Conservation (phyloP, 2,797 vertebrate species). For the Spondyliosoma cantharus region DNA sequence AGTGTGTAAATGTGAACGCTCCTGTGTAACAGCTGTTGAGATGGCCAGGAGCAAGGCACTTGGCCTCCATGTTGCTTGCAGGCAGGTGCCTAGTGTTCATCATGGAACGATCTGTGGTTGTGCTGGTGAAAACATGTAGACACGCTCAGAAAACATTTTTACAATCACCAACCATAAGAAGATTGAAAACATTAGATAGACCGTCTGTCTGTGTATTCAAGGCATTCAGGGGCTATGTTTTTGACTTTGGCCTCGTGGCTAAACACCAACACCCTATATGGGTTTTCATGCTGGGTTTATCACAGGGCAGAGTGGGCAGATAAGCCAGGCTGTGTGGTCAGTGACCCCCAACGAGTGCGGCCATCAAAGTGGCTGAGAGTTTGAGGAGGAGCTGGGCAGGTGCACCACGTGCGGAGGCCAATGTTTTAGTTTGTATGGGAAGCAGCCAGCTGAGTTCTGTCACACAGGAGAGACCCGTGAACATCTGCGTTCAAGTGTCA, state of each 20-base stretch:
- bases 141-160: too few species aligned
- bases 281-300: conserved; percentile 53
- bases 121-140: neutral
- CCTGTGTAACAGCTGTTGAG: neutral
- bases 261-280: conserved; percentile 32
- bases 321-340: conserved; percentile 57
- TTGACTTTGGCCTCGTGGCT: conserved; percentile 69
- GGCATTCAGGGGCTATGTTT: conserved; percentile 25
- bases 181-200: neutral
- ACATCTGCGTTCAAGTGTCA: conserved; percentile 58
- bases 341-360: conserved; percentile 50
- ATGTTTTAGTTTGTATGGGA: conserved; percentile 47
- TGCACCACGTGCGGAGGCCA: conserved; percentile 39
- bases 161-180: neutral
- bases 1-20: neutral
- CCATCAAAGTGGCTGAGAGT: conserved; percentile 39
- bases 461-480: conserved; percentile 48
- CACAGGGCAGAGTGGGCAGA: conserved; percentile 53
- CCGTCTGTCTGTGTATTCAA: conserved; percentile 27
- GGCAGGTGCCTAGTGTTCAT: neutral
- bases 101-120: neutral
- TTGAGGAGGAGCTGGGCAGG: conserved; percentile 58
- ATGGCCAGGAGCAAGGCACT: neutral
- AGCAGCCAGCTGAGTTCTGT: conserved; percentile 61
- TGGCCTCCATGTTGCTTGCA: neutral